phyloP scores from a whole-genome alignment of 2,113 vertebrate genomes.

The Halichoerus grypus region DNA sequence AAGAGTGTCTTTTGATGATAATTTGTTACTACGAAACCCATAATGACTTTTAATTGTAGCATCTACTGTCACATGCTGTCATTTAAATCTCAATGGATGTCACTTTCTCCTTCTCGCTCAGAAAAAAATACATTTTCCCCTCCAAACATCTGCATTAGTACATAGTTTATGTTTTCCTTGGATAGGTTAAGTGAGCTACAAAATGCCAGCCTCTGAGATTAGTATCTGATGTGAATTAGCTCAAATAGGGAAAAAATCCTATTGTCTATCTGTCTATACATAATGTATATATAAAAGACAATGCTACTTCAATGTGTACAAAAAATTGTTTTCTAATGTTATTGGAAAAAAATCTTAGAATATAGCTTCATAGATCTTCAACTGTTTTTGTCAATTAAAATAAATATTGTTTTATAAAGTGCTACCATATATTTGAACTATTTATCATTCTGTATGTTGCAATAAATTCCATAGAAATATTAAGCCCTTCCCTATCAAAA shows the following conservation, averaged over 20 bases:
- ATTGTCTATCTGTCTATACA: background rate
- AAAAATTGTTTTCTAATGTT: background rate
- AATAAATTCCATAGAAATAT: constrained; percentile 28
- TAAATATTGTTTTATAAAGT: constrained; percentile 38
- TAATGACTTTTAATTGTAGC: constrained; percentile 82
- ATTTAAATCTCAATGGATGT: constrained; percentile 85
- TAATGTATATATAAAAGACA: background rate
- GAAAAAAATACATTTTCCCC: constrained; percentile 75
- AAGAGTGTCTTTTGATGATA: constrained; percentile 65
- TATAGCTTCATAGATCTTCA: background rate
- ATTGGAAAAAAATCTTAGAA: background rate
- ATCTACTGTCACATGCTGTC: constrained; percentile 75
- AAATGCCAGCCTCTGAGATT: constrained; percentile 71
- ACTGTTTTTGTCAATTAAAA: constrained; percentile 25
- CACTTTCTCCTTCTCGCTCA: constrained; percentile 40
- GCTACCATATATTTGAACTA: background rate
- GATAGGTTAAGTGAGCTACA: constrained; percentile 66
- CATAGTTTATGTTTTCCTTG: constrained; percentile 68
- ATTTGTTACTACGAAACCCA: constrained; percentile 75
- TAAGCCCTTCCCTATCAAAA: background rate
- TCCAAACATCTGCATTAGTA: constrained; percentile 69
- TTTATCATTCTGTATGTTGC: background rate
- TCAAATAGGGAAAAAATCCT: background rate
- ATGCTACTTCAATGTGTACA: background rate
- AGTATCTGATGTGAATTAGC: constrained; percentile 68